phyloP scores from a whole-genome alignment of 2,797 vertebrate species.

The Ispidina picta region DNA sequence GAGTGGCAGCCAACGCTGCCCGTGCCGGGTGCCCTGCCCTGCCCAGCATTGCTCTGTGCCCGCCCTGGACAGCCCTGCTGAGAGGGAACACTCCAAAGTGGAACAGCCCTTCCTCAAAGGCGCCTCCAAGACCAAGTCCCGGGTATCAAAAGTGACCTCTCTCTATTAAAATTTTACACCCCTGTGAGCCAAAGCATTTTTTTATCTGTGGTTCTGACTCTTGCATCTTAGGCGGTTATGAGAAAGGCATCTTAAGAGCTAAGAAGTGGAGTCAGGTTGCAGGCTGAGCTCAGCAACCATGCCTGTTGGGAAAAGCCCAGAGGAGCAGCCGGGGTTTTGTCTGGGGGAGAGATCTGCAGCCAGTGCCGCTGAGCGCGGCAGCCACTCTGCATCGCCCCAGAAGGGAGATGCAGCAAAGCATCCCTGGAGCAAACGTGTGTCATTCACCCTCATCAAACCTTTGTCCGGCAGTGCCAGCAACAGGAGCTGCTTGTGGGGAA shows the following conservation, averaged over 20 bases:
- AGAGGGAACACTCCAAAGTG: too few relatives aligned
- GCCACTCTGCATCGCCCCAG: not conserved
- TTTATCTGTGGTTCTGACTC: not conserved
- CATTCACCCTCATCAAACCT: not conserved
- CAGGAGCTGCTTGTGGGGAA: not conserved
- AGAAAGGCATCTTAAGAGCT: not conserved
- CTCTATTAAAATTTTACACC: not conserved
- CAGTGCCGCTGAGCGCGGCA: not conserved
- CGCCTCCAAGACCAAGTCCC: too few relatives aligned
- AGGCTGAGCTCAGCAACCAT: not conserved
- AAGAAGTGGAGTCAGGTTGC: not conserved
- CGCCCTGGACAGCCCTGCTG: accelerated
- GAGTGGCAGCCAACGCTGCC: accelerated
- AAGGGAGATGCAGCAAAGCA: not conserved
- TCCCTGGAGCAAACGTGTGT: not conserved
- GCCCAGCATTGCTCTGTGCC: accelerated
- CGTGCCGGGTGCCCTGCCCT: not conserved
- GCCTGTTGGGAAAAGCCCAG: accelerated
- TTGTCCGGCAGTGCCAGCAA: not conserved
- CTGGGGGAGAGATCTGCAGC: not conserved
- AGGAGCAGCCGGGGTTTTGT: not conserved
- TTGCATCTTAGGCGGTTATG: not conserved
- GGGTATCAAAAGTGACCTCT: not conserved
- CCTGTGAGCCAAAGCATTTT: accelerated
- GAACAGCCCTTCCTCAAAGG: not conserved